These are phyloP conservation scores for Orussus abietinus DNA, from an alignment of 1,140 invertebrate genomes.

Conservation along the genomic window DNA sequence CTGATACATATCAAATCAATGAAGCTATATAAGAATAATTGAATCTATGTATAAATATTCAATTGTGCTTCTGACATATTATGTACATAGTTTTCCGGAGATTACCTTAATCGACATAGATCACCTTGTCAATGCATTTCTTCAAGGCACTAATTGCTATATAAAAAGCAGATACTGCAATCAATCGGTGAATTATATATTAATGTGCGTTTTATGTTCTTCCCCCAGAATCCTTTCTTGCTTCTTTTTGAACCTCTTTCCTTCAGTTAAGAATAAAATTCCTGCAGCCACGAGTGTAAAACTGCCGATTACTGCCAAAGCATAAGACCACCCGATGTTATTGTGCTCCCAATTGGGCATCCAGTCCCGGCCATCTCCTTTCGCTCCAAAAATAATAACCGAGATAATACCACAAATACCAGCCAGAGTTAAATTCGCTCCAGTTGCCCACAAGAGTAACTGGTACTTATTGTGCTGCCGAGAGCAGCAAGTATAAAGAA, in stretches of 20 bases:
- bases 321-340: slow-evolving; percentile 92
- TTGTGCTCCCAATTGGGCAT: slow-evolving; percentile 97
- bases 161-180: no score
- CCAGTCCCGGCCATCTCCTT: slow-evolving; percentile 89
- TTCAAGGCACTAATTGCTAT: no score
- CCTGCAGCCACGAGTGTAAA: slow-evolving; percentile 70
- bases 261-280: slow-evolving; percentile 78
- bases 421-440: slow-evolving; percentile 65
- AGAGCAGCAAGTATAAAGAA: slow-evolving; percentile 71
- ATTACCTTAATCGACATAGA: no score
- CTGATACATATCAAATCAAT: no score
- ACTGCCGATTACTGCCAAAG: slow-evolving; percentile 75
- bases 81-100: no score
- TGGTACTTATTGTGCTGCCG: slow-evolving; percentile 75
- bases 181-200: slow-evolving; percentile 41
- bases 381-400: slow-evolving; percentile 77
- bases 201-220: slow-evolving; percentile 43
- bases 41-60: no score
- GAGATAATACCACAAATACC: slow-evolving; percentile 74
- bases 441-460: slow-evolving; percentile 67
- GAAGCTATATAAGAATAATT: no score
- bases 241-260: slow-evolving; percentile 66
- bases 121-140: no score
- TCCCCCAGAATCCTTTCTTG: slow-evolving; percentile 61
- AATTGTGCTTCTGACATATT: no score